Conservation (phyloP, 2,888 invertebrate species). For the Syrista parreyssii region DNA sequence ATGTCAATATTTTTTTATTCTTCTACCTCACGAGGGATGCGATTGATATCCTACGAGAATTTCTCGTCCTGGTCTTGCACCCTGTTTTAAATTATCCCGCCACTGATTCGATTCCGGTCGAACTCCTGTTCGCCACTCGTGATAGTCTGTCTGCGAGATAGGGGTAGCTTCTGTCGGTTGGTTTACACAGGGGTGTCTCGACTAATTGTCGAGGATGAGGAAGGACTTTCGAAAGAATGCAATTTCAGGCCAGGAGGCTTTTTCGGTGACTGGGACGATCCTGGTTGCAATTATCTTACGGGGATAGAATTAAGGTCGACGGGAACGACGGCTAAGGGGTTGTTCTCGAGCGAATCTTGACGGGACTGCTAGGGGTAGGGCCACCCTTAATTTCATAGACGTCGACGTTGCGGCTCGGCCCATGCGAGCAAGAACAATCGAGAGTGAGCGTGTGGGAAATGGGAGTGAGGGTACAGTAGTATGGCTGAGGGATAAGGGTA, state of each 20-base stretch:
- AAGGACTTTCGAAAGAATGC: slow-evolving; percentile 49
- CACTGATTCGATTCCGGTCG: slow-evolving; percentile 1
- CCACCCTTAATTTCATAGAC: slow-evolving; percentile 58
- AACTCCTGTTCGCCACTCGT: background rate
- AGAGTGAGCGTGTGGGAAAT: slow-evolving; percentile 52
- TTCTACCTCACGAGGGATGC: background rate
- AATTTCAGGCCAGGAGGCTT: slow-evolving; percentile 35
- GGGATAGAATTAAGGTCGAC: slow-evolving; percentile 47
- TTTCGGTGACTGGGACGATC: background rate
- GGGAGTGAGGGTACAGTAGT: slow-evolving; percentile 26
- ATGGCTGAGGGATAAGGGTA: slow-evolving; percentile 38
- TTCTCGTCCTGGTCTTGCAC: background rate
- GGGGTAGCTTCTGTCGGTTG: background rate
- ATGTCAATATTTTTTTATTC: background rate
- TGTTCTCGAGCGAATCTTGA: slow-evolving; percentile 29
- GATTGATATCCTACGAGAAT: background rate
- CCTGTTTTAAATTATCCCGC: background rate
- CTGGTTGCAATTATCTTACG: slow-evolving; percentile 47
- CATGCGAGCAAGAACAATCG: slow-evolving; percentile 58
- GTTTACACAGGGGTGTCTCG: background rate
- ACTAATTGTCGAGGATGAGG: slow-evolving; percentile 49
- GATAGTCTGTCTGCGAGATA: background rate
- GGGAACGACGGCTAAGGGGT: slow-evolving; percentile 15
- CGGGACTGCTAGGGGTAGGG: slow-evolving; percentile 19
- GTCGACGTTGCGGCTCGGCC: slow-evolving; percentile 28